Evolutionary conservation across 2,888 invertebrate species (phyloP).

Genomic region (Dione juno): DNA sequence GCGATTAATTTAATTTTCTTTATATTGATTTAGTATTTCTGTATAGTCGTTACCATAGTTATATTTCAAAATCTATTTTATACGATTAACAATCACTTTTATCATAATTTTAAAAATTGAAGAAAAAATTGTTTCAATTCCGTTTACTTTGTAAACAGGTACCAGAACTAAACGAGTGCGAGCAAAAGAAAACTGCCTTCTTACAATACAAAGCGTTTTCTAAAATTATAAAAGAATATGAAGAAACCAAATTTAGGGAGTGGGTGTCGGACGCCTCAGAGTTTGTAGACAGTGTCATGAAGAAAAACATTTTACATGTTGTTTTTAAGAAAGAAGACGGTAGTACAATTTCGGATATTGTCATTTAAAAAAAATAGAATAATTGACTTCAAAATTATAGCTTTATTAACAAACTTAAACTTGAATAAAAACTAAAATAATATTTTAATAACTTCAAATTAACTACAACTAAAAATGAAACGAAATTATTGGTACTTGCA

Average conservation of each 20-base stretch:
- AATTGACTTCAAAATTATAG: too few species aligned
- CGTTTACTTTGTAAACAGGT: slow-evolving; percentile 56
- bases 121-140: background rate
- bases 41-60: too few species aligned
- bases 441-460: too few species aligned
- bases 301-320: slow-evolving; percentile 86
- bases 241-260: slow-evolving; percentile 87
- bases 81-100: too few species aligned
- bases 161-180: slow-evolving; percentile 88
- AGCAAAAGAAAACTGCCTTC: slow-evolving; percentile 89
- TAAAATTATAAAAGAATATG: slow-evolving; percentile 89
- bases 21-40: too few species aligned
- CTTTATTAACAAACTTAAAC: too few species aligned
- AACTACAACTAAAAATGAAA: too few species aligned
- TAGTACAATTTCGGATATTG: slow-evolving; percentile 39
- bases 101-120: too few species aligned
- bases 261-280: slow-evolving; percentile 87
- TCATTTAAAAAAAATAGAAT: background rate
- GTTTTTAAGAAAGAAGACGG: slow-evolving; percentile 71
- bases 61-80: too few species aligned
- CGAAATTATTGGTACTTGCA: too few species aligned
- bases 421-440: too few species aligned
- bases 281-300: slow-evolving; percentile 87
- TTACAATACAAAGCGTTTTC: slow-evolving; percentile 90
- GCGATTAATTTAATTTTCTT: background rate